A percentile compares a stretch with the other conserved stretches of the same genome.
phyloP scores from a whole-genome alignment of 2,888 invertebrate genomes.

The Pantelozetes paolii region DNA sequence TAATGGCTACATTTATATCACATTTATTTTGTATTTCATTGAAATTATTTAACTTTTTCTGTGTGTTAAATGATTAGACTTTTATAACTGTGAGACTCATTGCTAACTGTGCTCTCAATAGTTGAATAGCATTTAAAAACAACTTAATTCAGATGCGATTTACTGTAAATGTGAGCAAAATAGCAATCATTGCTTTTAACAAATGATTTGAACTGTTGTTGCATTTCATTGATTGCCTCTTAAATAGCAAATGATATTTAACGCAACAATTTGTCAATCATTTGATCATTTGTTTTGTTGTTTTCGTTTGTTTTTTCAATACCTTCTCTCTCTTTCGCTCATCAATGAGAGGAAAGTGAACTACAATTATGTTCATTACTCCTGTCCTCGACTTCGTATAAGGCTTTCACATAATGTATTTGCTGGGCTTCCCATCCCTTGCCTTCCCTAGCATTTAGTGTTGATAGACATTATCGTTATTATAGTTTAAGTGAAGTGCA shows the following conservation, averaged over 20 bases:
- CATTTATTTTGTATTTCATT: no score
- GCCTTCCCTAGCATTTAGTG: neutral
- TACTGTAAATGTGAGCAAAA: neutral
- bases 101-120: no score
- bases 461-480: slow-evolving; percentile 10
- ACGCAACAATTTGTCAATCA: neutral
- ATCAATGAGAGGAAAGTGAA: neutral
- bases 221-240: neutral
- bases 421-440: neutral
- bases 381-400: neutral
- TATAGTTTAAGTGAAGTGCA: neutral
- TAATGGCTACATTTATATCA: neutral
- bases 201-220: neutral
- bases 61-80: no score
- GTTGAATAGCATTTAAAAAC: neutral
- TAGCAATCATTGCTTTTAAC: neutral
- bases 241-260: slow-evolving; percentile 1
- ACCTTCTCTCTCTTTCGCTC: no score
- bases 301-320: no score
- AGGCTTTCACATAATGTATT: neutral
- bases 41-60: no score
- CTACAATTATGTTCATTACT: neutral
- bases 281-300: no score
- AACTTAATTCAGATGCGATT: neutral
- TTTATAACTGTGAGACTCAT: no score